phyloP scores from a whole-genome alignment of 2,113 vertebrate species.

The Pongo abelii region DNA sequence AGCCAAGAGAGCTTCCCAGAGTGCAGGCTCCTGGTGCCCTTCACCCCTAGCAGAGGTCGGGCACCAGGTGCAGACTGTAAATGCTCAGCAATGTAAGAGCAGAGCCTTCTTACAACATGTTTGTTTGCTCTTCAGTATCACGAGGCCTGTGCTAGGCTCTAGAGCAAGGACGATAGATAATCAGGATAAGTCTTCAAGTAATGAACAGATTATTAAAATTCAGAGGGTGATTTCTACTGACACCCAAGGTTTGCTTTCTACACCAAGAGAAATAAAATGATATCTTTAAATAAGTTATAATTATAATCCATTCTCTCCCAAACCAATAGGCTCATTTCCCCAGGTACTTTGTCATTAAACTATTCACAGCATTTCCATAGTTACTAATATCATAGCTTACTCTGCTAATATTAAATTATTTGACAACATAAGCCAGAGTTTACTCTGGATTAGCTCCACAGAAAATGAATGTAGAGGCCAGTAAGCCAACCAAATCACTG shows the following conservation, averaged over 20 bases:
- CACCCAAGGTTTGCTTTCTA: neutral
- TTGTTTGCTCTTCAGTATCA: neutral
- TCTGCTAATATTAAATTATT: neutral
- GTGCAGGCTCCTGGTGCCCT: too few relatives aligned
- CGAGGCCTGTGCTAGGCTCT: neutral
- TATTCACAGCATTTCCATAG: neutral
- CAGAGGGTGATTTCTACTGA: neutral
- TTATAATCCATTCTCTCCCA: neutral
- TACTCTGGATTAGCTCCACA: neutral
- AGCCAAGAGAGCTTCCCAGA: neutral
- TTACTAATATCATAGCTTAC: neutral
- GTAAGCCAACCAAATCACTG: neutral
- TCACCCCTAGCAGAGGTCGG: neutral
- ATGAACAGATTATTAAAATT: neutral
- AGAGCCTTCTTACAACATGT: neutral
- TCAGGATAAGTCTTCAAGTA: neutral
- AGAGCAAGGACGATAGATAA: neutral
- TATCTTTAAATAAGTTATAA: neutral
- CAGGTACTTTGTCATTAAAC: neutral
- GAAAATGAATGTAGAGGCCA: neutral
- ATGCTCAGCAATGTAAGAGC: accelerated
- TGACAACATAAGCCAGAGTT: neutral
- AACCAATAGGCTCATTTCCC: neutral
- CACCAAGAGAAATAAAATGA: neutral
- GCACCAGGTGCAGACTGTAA: neutral